Evolutionary conservation across 2,797 vertebrate genomes (phyloP), one percentile per base, ranked within the genome.

Genomic region (Mareca penelope): DNA sequence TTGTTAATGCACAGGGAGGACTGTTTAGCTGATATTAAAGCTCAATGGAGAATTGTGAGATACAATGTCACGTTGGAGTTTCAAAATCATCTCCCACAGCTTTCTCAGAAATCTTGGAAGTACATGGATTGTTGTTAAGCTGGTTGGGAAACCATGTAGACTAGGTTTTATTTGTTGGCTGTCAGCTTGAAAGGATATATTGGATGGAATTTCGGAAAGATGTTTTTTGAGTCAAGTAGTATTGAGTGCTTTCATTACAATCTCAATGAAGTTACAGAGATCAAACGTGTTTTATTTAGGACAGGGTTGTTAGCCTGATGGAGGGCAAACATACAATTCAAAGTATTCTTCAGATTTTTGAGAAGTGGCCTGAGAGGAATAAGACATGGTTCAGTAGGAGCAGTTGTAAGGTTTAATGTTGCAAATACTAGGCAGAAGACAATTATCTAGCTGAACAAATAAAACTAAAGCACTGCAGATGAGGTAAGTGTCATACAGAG

Each of bases 381-480:
- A 86, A 76, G 78, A 48, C 21, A 29, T 39, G 50, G 78, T 77
- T 96, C 80, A 39, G 42, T 73, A 68, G 75, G 31, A 95, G 37
- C 42, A 94, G 80, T 80, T 94, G 92, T 1, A 2, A 73, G 68
- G 52, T 73, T 85, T 82, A 82, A 56, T 80, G 78, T 73, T 77
- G 84, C 60, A 76, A 55, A 56, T 77, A 16, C 61, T 67, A 60
- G n/a, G n/a, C 75, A 87, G 48, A 44, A 94, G 64, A 57, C 24
- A 87, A 52, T 73, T 89, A 70, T 44, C 76, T 93, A 77, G 57
- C 72, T 87, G 76, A 96, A 94, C 64, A 77, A 92, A 82, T 76
- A 70, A 33, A 92, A 82, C 59, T 35, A 73, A 56, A 93, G 80
- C 39, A 48, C 72, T 77, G 82, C 72, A 77, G 75, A 72, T 89